A percentile compares a stretch with the other conserved stretches of the same genome.
Evolutionary conservation across 2,888 invertebrate genomes (phyloP).

Genomic region (Sicus ferrugineus): DNA sequence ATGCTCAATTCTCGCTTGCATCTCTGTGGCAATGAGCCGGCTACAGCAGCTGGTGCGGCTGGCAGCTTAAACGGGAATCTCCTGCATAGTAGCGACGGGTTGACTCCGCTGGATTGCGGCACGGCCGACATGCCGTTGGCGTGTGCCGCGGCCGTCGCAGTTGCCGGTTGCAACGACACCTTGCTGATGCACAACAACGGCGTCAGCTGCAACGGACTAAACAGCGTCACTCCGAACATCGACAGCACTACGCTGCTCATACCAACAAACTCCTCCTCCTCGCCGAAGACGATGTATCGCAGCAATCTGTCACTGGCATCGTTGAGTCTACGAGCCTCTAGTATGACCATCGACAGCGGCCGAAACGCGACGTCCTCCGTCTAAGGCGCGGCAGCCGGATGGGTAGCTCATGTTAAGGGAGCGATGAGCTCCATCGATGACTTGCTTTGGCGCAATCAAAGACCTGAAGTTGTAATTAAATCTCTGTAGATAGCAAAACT

Average conservation of each 20-base stretch:
- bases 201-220: slow-evolving; percentile 46
- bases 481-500: background rate
- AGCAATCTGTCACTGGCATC: slow-evolving; percentile 64
- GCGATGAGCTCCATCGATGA: background rate
- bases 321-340: slow-evolving; percentile 62
- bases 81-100: slow-evolving; percentile 26
- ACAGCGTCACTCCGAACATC: slow-evolving; percentile 46
- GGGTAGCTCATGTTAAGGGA: background rate
- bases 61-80: slow-evolving; percentile 30
- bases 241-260: slow-evolving; percentile 51
- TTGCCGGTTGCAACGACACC: slow-evolving; percentile 27
- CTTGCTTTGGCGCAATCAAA: background rate
- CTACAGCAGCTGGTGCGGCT: slow-evolving; percentile 36
- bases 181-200: slow-evolving; percentile 37
- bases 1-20: slow-evolving; percentile 73
- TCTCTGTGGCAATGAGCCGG: slow-evolving; percentile 59
- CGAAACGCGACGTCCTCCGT: slow-evolving; percentile 69
- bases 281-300: slow-evolving; percentile 57
- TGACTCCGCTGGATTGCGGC: slow-evolving; percentile 9
- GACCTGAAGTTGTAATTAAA: background rate
- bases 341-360: slow-evolving; percentile 63
- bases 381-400: no score
- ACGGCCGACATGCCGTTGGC: slow-evolving; percentile 25
- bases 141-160: slow-evolving; percentile 30
- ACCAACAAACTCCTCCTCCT: slow-evolving; percentile 41